Evolutionary conservation across 2,888 invertebrate genomes (phyloP).

Genomic region (Eurytoma californica): DNA sequence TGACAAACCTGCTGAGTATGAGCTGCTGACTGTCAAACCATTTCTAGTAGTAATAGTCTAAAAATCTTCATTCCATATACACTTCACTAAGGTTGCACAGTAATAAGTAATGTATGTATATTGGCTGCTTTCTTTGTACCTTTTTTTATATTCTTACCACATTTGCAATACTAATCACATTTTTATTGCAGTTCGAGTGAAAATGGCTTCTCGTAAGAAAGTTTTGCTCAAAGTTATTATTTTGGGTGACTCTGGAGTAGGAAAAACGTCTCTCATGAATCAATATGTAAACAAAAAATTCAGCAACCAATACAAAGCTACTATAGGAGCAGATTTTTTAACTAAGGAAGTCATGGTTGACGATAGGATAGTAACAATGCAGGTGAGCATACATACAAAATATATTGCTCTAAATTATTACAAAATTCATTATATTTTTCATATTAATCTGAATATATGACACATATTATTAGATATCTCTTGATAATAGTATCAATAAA

Average conservation of each 20-base stretch:
- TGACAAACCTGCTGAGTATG: conserved; percentile 36
- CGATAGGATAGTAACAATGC: conserved; percentile 99
- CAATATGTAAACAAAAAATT: conserved; percentile 99
- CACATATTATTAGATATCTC: neutral
- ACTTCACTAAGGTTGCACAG: neutral
- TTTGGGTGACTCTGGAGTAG: conserved; percentile 98
- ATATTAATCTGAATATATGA: no score
- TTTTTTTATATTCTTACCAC: neutral
- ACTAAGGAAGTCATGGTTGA: conserved; percentile 99
- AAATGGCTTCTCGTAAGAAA: conserved; percentile 96
- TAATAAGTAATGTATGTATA: conserved; percentile 23
- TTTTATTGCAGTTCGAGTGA: conserved; percentile 60
- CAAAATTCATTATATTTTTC: conserved; percentile 1
- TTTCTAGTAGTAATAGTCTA: neutral
- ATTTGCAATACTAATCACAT: neutral
- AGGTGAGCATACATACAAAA: conserved; percentile 76
- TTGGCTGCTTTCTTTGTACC: neutral
- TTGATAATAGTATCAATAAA: conserved; percentile 18
- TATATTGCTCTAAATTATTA: neutral
- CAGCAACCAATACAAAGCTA: conserved; percentile 99
- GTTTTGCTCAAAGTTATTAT: conserved; percentile 97
- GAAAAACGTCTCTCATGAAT: conserved; percentile 99
- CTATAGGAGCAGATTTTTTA: conserved; percentile 99
- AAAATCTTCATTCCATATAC: conserved; percentile 13
- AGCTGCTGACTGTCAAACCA: conserved; percentile 29